Evolutionary conservation across 2,888 invertebrate genomes (phyloP), one percentile per base, ranked within the genome.

Genomic region (Caenorhabditis sp.): DNA sequence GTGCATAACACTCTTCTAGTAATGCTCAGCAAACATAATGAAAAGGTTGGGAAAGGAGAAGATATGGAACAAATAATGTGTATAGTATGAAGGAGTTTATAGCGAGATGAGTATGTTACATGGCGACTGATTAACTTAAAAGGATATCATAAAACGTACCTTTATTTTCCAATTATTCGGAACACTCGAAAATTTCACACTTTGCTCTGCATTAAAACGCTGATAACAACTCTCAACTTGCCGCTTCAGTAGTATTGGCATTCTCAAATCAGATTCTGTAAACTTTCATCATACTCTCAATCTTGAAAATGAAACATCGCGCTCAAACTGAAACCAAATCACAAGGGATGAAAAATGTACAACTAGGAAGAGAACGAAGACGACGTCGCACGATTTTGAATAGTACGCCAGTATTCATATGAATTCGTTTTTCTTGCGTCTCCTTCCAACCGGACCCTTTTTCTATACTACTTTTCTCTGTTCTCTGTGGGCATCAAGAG

Each of bases 21-120:
- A 58, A 58, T 59, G 35, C 38, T 35, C 59, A 38, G 59, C 59
- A 59, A 59, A 59, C 14, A 59, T 19, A 12, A 54, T 54, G 54
- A 26, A 26, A 26, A 12, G 22, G 54, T 54, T 1, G 24, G 5
- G 12, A 54, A 26, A 54, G n/a, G n/a, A n/a, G n/a, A 54, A 7
- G 47, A n/a, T n/a, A 19, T 19, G 19, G 19, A 19, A 47, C 5
- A 19, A 19, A 14, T n/a, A 7, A 5, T 47, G 19, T 47, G 5
- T 5, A n/a, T 47, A 47, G n/a, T n/a, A 2, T 47, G n/a, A 47
- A 7, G 19, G 16, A 7, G 5, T 31, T 31, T n/a, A n/a, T n/a
- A n/a, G n/a, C n/a, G n/a, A n/a, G n/a, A n/a, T n/a, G n/a, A n/a
- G n/a, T n/a, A n/a, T n/a, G n/a, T n/a, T n/a, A n/a, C n/a, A n/a